Conservation (phyloP, 2,888 invertebrate genomes). For the Pseudococcus viburni region DNA sequence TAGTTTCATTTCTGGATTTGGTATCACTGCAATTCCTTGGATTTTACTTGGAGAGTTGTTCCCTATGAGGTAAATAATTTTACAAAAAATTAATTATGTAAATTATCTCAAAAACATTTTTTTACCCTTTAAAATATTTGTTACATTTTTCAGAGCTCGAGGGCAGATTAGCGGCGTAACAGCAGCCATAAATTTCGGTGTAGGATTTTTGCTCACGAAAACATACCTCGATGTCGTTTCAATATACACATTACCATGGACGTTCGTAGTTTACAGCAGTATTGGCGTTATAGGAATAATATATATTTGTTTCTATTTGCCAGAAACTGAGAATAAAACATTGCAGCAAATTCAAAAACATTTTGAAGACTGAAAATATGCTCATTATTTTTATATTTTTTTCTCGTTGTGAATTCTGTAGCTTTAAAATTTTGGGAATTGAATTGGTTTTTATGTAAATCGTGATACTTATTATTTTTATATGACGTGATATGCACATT, state of each 20-base stretch:
- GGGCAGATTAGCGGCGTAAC: conserved; percentile 46
- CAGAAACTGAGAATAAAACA: conserved; percentile 54
- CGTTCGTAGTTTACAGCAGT: conserved; percentile 6
- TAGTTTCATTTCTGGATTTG: conserved; percentile 55
- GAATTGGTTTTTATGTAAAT: too few species aligned
- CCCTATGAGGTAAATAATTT: conserved; percentile 32
- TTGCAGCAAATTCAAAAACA: conserved; percentile 46
- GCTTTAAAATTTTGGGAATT: background rate
- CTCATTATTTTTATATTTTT: conserved; percentile 1
- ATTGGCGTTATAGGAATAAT: background rate
- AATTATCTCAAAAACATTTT: background rate
- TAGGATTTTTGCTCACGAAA: conserved; percentile 50
- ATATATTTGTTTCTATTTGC: conserved; percentile 38
- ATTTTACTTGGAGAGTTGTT: conserved; percentile 55
- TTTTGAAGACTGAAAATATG: conserved; percentile 41
- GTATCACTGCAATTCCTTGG: conserved; percentile 55
- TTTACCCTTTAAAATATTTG: background rate
- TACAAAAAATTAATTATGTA: background rate
- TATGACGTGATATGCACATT: too few species aligned
- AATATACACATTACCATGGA: background rate
- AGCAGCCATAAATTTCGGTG: conserved; percentile 17
- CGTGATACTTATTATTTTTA: too few species aligned
- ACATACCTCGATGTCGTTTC: conserved; percentile 40
- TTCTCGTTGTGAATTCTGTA: background rate
- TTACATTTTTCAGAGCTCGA: conserved; percentile 33